These are phyloP conservation scores for Electrona antarctica DNA, from an alignment of 2,113 vertebrate species.

Conservation along the genomic window DNA sequence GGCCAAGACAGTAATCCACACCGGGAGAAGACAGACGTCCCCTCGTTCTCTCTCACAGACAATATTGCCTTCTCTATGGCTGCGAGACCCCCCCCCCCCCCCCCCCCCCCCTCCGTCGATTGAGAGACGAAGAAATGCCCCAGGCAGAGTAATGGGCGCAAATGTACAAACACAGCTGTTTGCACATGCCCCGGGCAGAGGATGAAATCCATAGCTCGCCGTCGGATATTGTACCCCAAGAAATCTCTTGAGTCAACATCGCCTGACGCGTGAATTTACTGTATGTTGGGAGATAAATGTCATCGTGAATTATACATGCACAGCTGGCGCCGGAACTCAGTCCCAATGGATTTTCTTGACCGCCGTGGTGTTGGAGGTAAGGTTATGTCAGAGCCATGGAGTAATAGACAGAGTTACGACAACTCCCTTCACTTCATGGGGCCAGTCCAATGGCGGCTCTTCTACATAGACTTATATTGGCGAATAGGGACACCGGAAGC, in stretches of 20 bases:
- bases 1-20: constrained; percentile 48
- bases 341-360: constrained; percentile 14
- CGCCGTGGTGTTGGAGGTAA: constrained; percentile 20
- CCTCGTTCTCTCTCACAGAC: constrained; percentile 13
- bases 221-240: constrained; percentile 38
- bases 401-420: too few relatives aligned
- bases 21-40: constrained; percentile 38
- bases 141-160: constrained; percentile 35
- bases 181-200: constrained; percentile 17
- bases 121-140: constrained; percentile 37
- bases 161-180: constrained; percentile 64
- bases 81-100: constrained; percentile 22
- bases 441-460: too few relatives aligned
- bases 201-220: constrained; percentile 46
- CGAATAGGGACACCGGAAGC: too few relatives aligned
- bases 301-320: constrained; percentile 5
- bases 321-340: constrained; percentile 41
- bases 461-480: too few relatives aligned
- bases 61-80: constrained; percentile 25
- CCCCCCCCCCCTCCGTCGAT: too few relatives aligned
- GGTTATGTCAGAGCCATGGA: too few relatives aligned
- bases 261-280: constrained; percentile 26
- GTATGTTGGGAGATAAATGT: constrained; percentile 27
- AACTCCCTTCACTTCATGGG: too few relatives aligned
- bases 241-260: constrained; percentile 41